Evolutionary conservation across 2,113 vertebrate species (phyloP), one percentile per base, ranked within the genome.

Genomic region (Lanius ludovicianus): DNA sequence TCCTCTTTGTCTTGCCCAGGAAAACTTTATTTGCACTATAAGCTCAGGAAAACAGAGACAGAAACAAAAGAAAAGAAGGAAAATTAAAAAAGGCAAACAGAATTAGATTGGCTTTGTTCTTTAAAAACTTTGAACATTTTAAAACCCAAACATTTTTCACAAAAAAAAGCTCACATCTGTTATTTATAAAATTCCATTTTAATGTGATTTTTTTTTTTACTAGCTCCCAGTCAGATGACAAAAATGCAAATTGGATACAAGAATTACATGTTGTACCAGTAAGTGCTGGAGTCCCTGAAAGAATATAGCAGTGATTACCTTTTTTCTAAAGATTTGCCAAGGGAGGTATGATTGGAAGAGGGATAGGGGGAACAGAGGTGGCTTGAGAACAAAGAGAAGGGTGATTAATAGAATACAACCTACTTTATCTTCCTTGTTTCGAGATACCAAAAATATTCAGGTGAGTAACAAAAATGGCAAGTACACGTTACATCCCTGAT

Each of bases 401-500:
- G 21, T 95, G 80, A 96, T 95, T 94, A 90, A 96, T 90, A 84
- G 83, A 86, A 52, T 84, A 94, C 60, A 94, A 75, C 25, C 37
- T 28, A 53, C 65, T 95, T 96, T 96, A 96, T 96, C 86, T 94
- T 91, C 63, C 75, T 49, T 92, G 80, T 78, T 82, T 89, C 46
- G 14, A 95, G 96, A 97, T 95, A 96, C 65, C 60, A 92, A 92
- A 96, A 96, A 89, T 90, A 95, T 94, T 93, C 88, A 97, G 96
- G 92, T 96, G 85, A 93, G 79, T 59, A 97, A 90, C 28, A 10
- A 92, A 93, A 93, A 94, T 57, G 85, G 44, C 90, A 94, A 96
- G 76, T n/a, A 60, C 21, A 1, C 0, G 0, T 65, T 88, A 77
- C 71, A 84, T 47, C 56, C n/a, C 64, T 33, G 63, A 73, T 23